Evolutionary conservation across 2,888 invertebrate species (phyloP).

Genomic region (Troglohyphantes excavatus): DNA sequence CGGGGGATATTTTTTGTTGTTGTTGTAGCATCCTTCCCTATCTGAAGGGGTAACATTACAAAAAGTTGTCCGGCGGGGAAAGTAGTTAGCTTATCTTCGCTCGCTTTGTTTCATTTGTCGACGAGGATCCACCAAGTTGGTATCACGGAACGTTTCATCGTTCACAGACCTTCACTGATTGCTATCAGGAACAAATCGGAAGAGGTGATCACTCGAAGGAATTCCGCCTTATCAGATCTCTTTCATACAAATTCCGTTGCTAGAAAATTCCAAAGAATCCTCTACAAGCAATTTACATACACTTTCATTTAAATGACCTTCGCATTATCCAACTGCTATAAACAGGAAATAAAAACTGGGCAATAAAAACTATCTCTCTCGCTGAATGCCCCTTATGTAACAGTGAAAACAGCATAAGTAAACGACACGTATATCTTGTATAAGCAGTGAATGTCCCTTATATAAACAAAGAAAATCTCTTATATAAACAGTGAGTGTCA

Average conservation of each 20-base stretch:
- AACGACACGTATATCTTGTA: too few relatives aligned
- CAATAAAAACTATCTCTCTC: too few relatives aligned
- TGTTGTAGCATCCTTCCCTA: too few relatives aligned
- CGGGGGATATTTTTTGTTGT: neutral
- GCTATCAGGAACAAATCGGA: conserved; percentile 25
- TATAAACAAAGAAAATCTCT: too few relatives aligned
- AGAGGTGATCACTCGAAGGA: neutral
- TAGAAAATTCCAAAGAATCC: neutral
- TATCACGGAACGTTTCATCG: conserved; percentile 10
- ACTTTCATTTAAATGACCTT: too few relatives aligned
- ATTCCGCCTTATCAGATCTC: neutral
- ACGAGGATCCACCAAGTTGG: neutral
- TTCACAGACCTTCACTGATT: conserved; percentile 10
- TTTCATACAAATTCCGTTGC: neutral
- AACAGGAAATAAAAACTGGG: too few relatives aligned
- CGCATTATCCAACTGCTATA: too few relatives aligned
- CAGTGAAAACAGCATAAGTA: too few relatives aligned
- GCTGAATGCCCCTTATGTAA: too few relatives aligned
- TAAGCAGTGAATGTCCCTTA: too few relatives aligned
- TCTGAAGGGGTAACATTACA: conserved; percentile 46
- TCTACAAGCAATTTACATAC: too few relatives aligned
- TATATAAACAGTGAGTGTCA: too few relatives aligned
- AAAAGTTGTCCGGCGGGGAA: neutral
- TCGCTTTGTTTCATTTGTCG: conserved; percentile 38
- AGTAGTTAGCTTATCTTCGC: conserved; percentile 9